These are phyloP conservation scores for Tipula helvola DNA, from an alignment of 2,888 invertebrate species.

Conservation along the genomic window DNA sequence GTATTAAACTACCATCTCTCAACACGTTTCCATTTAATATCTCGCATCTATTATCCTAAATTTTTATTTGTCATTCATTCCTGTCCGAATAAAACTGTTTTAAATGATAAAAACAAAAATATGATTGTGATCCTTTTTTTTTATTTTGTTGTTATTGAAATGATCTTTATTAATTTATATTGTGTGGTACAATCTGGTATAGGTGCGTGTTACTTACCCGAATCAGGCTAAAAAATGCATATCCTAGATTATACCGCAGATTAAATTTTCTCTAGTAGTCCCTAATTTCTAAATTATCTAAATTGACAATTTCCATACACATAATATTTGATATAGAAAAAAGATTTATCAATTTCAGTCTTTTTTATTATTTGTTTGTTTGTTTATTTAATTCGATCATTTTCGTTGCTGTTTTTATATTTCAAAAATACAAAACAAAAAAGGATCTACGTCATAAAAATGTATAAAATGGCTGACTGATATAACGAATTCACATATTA, in stretches of 20 bases:
- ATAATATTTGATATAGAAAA: not conserved
- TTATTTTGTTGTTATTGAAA: not conserved
- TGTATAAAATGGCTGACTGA: not conserved
- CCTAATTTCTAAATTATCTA: not conserved
- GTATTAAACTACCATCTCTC: not conserved
- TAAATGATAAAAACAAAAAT: not conserved
- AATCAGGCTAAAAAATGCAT: not conserved
- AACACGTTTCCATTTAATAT: not conserved
- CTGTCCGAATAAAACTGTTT: not conserved
- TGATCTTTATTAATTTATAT: not conserved
- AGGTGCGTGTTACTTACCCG: not conserved
- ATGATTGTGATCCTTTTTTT: not conserved
- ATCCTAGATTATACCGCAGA: not conserved
- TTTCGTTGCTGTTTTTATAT: not conserved
- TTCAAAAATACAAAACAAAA: not conserved
- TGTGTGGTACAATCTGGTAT: not conserved
- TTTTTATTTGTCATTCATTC: not conserved
- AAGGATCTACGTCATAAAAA: not conserved
- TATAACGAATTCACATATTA: not conserved
- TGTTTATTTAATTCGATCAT: not conserved
- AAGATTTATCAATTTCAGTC: not conserved
- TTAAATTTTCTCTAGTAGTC: not conserved
- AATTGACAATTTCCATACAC: constrained; percentile 4
- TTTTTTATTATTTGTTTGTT: not conserved
- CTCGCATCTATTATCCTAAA: not conserved